A percentile compares a stretch with the other conserved stretches of the same genome.
Conservation (phyloP, 1,140 invertebrate species). For the Diorhabda sublineata region DNA sequence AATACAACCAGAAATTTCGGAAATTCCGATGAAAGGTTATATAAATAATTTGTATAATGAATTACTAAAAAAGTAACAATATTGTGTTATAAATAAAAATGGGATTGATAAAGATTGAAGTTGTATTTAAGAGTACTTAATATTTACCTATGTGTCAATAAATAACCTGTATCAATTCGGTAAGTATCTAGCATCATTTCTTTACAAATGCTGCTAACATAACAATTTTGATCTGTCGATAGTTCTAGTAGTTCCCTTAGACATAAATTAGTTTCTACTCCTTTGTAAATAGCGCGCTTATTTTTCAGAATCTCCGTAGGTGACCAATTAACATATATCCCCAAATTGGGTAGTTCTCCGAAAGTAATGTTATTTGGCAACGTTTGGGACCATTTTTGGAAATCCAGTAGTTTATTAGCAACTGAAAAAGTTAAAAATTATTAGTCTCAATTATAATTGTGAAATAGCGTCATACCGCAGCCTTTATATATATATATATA, state of each 20-base stretch:
- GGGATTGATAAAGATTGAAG: no score
- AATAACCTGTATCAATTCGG: constrained; percentile 18
- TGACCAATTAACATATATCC: constrained; percentile 9
- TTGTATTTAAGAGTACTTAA: no score
- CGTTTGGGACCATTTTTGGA: constrained; percentile 4
- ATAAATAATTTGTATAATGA: no score
- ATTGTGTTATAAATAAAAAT: no score
- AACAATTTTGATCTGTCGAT: constrained; percentile 2
- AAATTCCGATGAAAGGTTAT: no score
- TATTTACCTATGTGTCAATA: constrained; percentile 15
- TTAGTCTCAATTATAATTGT: not conserved
- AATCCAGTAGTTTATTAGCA: constrained; percentile 1
- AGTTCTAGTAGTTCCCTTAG: constrained; percentile 11
- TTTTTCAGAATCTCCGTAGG: not conserved
- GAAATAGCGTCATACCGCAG: not conserved
- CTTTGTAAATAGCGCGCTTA: constrained; percentile 13
- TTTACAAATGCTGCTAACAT: constrained; percentile 13
- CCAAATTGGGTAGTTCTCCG: not conserved
- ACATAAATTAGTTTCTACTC: constrained; percentile 10
- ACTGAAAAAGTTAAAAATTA: constrained; percentile 6
- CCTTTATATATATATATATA: not conserved
- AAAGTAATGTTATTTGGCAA: constrained; percentile 1
- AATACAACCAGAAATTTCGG: no score
- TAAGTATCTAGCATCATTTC: constrained; percentile 13
- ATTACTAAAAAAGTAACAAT: no score